Evolutionary conservation across 2,888 invertebrate genomes (phyloP).

Genomic region (Drosophila merina): DNA sequence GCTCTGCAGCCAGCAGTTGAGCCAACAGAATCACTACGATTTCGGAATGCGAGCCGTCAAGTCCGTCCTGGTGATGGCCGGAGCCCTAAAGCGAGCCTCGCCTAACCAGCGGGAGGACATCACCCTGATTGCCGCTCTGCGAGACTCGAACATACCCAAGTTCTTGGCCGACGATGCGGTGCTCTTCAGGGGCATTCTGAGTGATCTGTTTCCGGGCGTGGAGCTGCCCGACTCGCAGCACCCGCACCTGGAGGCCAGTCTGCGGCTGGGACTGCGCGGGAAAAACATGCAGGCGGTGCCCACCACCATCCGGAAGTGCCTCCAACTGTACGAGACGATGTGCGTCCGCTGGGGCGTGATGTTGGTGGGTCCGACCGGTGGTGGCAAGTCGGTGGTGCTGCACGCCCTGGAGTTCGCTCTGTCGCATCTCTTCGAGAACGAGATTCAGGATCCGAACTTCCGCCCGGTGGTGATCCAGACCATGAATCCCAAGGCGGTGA

Average conservation of each 20-base stretch:
- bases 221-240: conserved; percentile 92
- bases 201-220: conserved; percentile 95
- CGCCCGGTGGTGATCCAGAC: conserved; percentile 90
- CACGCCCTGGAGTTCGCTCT: conserved; percentile 90
- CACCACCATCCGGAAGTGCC: conserved; percentile 83
- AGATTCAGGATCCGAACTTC: conserved; percentile 87
- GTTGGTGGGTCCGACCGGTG: conserved; percentile 95
- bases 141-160: conserved; percentile 96
- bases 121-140: conserved; percentile 92
- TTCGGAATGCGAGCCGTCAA: conserved; percentile 97
- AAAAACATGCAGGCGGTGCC: conserved; percentile 88
- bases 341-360: conserved; percentile 96
- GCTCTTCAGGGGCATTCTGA: conserved; percentile 93
- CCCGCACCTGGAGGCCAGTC: conserved; percentile 89
- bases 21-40: conserved; percentile 96
- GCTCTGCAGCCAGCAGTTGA: conserved; percentile 94
- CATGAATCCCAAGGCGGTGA: conserved; percentile 95
- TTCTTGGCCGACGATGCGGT: conserved; percentile 93
- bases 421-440: conserved; percentile 87
- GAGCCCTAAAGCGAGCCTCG: conserved; percentile 92
- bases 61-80: conserved; percentile 96
- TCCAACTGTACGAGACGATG: conserved; percentile 96
- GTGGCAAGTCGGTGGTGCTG: conserved; percentile 92
- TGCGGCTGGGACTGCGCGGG: conserved; percentile 85
- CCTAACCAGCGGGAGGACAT: conserved; percentile 94